Evolutionary conservation across 2,888 invertebrate species (phyloP), one percentile per base, ranked within the genome.

Genomic region (Melinaea marsaeus): DNA sequence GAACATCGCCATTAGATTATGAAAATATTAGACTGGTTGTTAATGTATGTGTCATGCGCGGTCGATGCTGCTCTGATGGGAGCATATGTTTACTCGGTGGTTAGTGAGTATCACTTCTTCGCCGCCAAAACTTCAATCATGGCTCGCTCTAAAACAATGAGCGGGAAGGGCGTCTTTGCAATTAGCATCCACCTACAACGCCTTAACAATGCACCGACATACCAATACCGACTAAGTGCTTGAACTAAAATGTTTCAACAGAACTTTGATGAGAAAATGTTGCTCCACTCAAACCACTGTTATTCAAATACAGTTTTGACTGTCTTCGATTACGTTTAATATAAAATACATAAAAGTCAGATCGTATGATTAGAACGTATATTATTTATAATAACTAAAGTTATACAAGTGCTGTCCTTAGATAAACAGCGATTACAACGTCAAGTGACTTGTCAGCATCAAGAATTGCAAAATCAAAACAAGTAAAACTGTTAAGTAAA

Each of bases 1-100:
- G 88, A 89, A 88, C 89, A 89, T 89, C 84, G 90, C 90, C 90
- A 90, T 90, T 89, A 90, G 90, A 90, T 90, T 90, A 90, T 90
- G 89, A 90, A 90, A 90, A 90, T 90, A 89, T 90, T 89, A 89
- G 89, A 88, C 85, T 80, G 83, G 83, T 74, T 84, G 90, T 89
- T 90, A 90, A 90, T 90, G 88, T 86, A 86, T 88, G 89, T 90
- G 88, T 90, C 90, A 90, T 89, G 90, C 88, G 79, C 85, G 81
- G 80, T 74, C 78, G 77, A 77, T 72, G 72, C 69, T 74, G 79
- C 76, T 81, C 84, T 79, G 80, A 83, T 78, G 81, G 75, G 78
- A 65, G 70, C 76, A 77, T 71, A 74, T 90, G 83, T 90, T 90
- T 89, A 77, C 80, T 77, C 74, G 76, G 74, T 83, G 86, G 88